Percentiles rank a stretch among this genome's conserved stretches.
Evolutionary conservation across 1,140 invertebrate genomes (phyloP).

Genomic region (Lepidotrigona ventralis): DNA sequence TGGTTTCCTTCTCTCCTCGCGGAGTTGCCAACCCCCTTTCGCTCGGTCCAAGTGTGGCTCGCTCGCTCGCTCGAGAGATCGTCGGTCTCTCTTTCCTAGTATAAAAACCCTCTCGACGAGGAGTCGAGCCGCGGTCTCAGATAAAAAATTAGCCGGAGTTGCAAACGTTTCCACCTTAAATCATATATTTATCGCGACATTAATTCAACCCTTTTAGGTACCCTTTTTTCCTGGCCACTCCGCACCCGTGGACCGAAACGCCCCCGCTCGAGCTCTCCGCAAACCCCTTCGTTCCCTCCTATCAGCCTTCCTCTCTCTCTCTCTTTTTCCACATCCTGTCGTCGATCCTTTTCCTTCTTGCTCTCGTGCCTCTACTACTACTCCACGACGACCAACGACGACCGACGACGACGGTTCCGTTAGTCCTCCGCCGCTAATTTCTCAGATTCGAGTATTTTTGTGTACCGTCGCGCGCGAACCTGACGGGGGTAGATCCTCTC

Average conservation of each 20-base stretch:
- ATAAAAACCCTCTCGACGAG: constrained; percentile 63
- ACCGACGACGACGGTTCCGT: constrained; percentile 66
- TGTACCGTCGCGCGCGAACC: constrained; percentile 71
- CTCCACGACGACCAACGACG: background rate
- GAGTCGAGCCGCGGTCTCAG: constrained; percentile 73
- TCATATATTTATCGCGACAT: constrained; percentile 82
- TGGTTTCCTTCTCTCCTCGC: constrained; percentile 13
- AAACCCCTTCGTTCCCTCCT: constrained; percentile 24
- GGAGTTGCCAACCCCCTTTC: constrained; percentile 12
- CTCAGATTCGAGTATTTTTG: constrained; percentile 81
- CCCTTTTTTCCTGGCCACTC: constrained; percentile 73
- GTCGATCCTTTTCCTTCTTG: constrained; percentile 28
- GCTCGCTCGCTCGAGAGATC: constrained; percentile 47
- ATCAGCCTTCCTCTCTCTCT: constrained; percentile 19
- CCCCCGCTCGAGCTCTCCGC: constrained; percentile 45
- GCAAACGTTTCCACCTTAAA: constrained; percentile 81
- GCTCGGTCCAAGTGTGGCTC: constrained; percentile 4
- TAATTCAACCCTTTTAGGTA: constrained; percentile 81
- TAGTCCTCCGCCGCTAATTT: constrained; percentile 78
- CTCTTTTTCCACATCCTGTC: constrained; percentile 42
- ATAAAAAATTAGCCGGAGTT: constrained; percentile 81
- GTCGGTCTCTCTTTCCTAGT: constrained; percentile 53
- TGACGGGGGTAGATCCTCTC: constrained; percentile 77
- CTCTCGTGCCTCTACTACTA: constrained; percentile 3
- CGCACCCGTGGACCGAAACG: constrained; percentile 63